Evolutionary conservation across 2,888 invertebrate genomes (phyloP).

Genomic region (Branchellion lobata): DNA sequence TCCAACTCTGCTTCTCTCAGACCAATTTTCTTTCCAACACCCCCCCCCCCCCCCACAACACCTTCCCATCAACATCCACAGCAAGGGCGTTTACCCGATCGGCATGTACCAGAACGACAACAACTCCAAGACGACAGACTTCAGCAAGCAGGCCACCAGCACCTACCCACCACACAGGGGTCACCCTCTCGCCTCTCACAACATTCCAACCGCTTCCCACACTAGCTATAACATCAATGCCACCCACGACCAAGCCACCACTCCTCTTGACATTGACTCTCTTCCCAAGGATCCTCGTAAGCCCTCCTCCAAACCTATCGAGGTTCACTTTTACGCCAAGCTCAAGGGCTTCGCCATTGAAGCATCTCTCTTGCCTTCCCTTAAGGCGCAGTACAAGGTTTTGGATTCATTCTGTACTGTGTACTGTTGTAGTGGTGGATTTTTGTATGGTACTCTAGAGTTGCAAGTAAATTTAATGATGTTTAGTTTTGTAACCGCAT

Average conservation of each 20-base stretch:
- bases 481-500: too few relatives aligned
- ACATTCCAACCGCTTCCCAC: too few relatives aligned
- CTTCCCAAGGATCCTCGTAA: not conserved
- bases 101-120: too few relatives aligned
- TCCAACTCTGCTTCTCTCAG: too few relatives aligned
- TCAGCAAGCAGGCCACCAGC: too few relatives aligned
- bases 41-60: not conserved
- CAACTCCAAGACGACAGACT: too few relatives aligned
- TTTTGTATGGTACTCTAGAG: not conserved
- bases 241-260: not conserved
- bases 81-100: too few relatives aligned
- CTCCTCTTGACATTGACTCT: not conserved
- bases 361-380: conserved; percentile 87
- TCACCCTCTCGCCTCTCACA: too few relatives aligned
- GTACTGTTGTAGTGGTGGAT: not conserved
- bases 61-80: not conserved
- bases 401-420: not conserved
- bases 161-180: too few relatives aligned
- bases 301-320: conserved; percentile 48
- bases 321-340: conserved; percentile 59
- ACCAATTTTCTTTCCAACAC: too few relatives aligned
- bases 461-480: not conserved
- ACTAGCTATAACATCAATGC: too few relatives aligned
- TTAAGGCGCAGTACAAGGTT: conserved; percentile 88
- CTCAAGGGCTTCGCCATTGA: conserved; percentile 82